phyloP scores from a whole-genome alignment of 2,888 invertebrate genomes.

The Amphipoea oculea region DNA sequence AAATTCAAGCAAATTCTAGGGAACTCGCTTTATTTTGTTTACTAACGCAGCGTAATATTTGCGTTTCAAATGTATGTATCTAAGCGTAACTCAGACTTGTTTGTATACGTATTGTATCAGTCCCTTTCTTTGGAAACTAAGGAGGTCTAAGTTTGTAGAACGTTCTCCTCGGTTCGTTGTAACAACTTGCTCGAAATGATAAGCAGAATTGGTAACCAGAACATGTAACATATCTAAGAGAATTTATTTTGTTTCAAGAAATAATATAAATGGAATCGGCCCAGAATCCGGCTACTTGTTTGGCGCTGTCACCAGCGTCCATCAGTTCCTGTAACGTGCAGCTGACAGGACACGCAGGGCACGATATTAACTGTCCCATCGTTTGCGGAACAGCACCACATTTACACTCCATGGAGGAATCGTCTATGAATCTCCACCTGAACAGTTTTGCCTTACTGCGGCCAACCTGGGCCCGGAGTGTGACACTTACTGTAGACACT shows the following conservation, averaged over 20 bases:
- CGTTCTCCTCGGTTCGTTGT: constrained; percentile 18
- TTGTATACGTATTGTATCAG: constrained; percentile 64
- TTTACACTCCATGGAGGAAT: too few relatives aligned
- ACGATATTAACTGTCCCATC: too few relatives aligned
- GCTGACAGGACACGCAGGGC: too few relatives aligned
- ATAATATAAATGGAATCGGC: neutral
- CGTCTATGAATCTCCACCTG: too few relatives aligned
- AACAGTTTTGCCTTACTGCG: too few relatives aligned
- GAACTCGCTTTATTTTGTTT: constrained; percentile 73
- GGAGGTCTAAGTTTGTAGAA: constrained; percentile 46
- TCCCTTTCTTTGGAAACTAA: constrained; percentile 49
- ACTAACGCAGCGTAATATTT: constrained; percentile 71
- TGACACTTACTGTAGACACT: too few relatives aligned
- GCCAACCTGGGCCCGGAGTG: too few relatives aligned
- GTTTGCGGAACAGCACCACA: too few relatives aligned
- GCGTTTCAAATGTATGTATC: constrained; percentile 70
- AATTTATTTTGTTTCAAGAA: neutral
- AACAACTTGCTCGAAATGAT: constrained; percentile 45
- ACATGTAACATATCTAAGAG: neutral
- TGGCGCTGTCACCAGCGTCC: too few relatives aligned
- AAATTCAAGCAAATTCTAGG: constrained; percentile 75
- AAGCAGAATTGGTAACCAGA: constrained; percentile 29
- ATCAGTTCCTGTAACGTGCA: too few relatives aligned
- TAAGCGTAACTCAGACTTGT: constrained; percentile 67
- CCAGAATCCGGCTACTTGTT: too few relatives aligned